These are phyloP conservation scores for Exephanes ischioxanthus DNA, from an alignment of 2,888 invertebrate species.

Conservation along the genomic window DNA sequence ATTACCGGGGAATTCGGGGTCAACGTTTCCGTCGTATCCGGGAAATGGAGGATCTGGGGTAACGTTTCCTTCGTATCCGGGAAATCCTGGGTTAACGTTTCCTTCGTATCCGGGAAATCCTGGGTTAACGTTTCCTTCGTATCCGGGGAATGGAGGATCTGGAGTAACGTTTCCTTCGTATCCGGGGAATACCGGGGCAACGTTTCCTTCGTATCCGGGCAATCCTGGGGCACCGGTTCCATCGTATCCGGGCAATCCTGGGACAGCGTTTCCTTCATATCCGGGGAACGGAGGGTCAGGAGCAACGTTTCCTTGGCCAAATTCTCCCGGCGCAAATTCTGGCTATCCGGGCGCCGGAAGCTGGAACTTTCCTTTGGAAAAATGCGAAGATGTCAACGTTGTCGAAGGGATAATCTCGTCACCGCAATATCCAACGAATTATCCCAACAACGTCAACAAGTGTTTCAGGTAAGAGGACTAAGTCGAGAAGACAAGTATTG, in stretches of 20 bases:
- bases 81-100: conserved; percentile 11
- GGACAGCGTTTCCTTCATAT: conserved; percentile 29
- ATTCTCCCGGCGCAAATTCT: background rate
- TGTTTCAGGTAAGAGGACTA: conserved; percentile 84
- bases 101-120: conserved; percentile 42
- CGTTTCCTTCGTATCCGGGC: conserved; percentile 39
- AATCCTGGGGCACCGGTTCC: conserved; percentile 21
- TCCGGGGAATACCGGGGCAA: background rate
- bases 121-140: conserved; percentile 12
- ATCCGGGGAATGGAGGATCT: conserved; percentile 19
- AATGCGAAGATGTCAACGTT: conserved; percentile 80
- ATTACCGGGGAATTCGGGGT: conserved; percentile 10
- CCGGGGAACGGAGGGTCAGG: conserved; percentile 35
- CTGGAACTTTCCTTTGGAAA: conserved; percentile 59
- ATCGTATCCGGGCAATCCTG: conserved; percentile 37
- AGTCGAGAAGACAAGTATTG: background rate
- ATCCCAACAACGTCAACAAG: conserved; percentile 83
- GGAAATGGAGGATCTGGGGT: background rate
- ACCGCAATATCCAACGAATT: conserved; percentile 85
- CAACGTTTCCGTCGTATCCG: conserved; percentile 16
- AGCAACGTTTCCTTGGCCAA: conserved; percentile 13
- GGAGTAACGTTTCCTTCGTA: conserved; percentile 5
- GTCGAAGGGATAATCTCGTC: conserved; percentile 84
- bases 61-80: conserved; percentile 39
- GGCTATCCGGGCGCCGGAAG: conserved; percentile 51